Conservation (phyloP, 1,140 invertebrate genomes). For the Drosophila cardini region DNA sequence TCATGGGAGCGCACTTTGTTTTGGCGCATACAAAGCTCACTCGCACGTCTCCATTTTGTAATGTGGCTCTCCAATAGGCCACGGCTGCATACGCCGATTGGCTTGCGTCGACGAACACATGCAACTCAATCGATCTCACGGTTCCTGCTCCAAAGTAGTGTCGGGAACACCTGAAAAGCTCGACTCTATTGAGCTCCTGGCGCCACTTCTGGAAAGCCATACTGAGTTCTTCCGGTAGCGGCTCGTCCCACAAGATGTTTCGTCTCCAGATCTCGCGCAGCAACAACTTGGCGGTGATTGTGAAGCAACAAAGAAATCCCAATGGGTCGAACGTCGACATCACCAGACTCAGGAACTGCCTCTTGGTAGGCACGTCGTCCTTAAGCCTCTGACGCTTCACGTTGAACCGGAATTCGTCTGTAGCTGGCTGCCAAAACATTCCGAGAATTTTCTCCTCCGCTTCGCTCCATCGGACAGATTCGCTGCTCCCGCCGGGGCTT, state of each 20-base stretch:
- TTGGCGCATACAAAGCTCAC: constrained; percentile 50
- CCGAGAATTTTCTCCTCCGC: constrained; percentile 7
- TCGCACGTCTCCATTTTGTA: background rate
- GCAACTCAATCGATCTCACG: constrained; percentile 27
- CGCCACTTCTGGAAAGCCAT: constrained; percentile 1
- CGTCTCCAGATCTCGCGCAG: background rate
- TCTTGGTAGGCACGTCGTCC: constrained; percentile 4
- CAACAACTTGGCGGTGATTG: background rate
- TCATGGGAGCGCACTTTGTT: constrained; percentile 77
- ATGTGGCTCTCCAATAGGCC: constrained; percentile 42
- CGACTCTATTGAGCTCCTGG: too few relatives aligned
- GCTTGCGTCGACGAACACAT: constrained; percentile 55
- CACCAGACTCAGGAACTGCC: constrained; percentile 4
- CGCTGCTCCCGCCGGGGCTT: too few relatives aligned
- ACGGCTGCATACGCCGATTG: constrained; percentile 35
- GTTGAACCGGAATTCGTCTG: constrained; percentile 19
- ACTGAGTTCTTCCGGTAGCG: background rate
- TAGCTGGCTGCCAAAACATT: constrained; percentile 26
- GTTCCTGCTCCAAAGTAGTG: too few relatives aligned
- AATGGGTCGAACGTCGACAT: constrained; percentile 8
- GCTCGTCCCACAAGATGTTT: background rate
- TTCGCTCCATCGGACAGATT: background rate
- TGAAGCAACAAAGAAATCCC: constrained; percentile 5
- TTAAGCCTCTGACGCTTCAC: constrained; percentile 10
- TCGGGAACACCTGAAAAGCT: background rate